A percentile compares a stretch with the other conserved stretches of the same genome.
phyloP scores from a whole-genome alignment of 2,113 vertebrate species.

The Myrmophylax atrothorax region DNA sequence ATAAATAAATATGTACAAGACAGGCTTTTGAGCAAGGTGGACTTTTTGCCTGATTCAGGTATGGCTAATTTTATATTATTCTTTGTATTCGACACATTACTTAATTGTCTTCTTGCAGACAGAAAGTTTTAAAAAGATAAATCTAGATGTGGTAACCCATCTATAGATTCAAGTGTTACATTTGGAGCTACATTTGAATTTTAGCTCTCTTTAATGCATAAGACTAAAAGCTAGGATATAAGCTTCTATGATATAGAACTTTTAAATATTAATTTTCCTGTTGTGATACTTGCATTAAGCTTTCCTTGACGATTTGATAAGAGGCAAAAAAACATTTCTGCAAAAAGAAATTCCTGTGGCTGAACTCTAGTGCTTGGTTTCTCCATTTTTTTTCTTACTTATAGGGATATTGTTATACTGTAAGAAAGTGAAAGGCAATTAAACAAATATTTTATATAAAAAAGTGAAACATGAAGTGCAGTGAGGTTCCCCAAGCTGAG shows the following conservation, averaged over 20 bases:
- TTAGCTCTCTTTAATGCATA: not conserved
- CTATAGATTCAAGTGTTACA: not conserved
- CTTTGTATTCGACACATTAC: not conserved
- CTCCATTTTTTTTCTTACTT: not conserved
- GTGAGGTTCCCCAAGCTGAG: accelerated
- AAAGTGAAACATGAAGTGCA: not conserved
- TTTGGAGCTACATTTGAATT: not conserved
- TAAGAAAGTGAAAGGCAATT: not conserved
- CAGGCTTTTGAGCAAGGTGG: not conserved
- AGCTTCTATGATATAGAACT: not conserved
- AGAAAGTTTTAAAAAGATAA: not conserved
- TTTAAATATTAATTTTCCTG: not conserved
- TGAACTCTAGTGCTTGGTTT: not conserved
- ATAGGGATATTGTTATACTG: too few relatives aligned
- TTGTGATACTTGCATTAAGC: not conserved
- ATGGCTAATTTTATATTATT: not conserved
- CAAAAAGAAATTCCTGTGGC: not conserved
- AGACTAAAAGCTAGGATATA: not conserved
- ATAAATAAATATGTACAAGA: not conserved
- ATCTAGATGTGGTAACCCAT: not conserved
- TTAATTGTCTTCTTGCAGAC: not conserved
- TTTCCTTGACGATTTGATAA: not conserved
- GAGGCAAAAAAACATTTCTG: not conserved
- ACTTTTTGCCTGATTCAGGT: not conserved
- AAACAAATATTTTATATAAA: not conserved